Conservation (phyloP, 2,113 vertebrate species). For the Lycaon pictus region DNA sequence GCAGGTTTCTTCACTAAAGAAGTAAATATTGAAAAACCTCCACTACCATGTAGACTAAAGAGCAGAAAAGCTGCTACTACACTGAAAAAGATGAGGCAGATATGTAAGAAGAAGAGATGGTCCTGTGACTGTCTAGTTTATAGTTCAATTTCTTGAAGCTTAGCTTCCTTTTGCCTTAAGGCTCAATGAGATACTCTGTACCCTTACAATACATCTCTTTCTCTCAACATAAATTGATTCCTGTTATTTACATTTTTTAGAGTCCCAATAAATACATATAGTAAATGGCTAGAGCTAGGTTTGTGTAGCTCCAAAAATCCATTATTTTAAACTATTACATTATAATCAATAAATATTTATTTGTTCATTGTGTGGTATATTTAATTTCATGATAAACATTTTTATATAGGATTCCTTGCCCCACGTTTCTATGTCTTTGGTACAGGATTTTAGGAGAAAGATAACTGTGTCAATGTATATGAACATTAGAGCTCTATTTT, state of each 20-base stretch:
- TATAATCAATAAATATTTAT: background rate
- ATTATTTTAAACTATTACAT: background rate
- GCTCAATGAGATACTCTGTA: background rate
- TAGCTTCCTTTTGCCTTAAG: background rate
- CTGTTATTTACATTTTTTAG: background rate
- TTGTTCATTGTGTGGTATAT: background rate
- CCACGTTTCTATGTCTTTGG: background rate
- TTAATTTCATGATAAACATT: constrained; percentile 23
- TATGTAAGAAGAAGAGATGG: background rate
- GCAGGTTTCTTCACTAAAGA: background rate
- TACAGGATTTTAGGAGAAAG: background rate
- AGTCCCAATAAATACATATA: background rate
- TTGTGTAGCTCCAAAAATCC: background rate
- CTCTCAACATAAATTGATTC: background rate
- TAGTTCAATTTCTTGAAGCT: background rate
- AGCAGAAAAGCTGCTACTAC: background rate
- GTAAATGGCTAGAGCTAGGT: background rate
- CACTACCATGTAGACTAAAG: background rate
- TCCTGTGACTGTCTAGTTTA: background rate
- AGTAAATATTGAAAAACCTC: background rate
- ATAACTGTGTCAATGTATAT: background rate
- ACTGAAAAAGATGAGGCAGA: background rate
- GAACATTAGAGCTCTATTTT: constrained; percentile 9
- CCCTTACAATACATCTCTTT: background rate
- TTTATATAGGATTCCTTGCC: background rate